Percentiles rank a stretch among this genome's conserved stretches.
phyloP scores from a whole-genome alignment of 2,888 invertebrate genomes.

The Apoda limacodes region DNA sequence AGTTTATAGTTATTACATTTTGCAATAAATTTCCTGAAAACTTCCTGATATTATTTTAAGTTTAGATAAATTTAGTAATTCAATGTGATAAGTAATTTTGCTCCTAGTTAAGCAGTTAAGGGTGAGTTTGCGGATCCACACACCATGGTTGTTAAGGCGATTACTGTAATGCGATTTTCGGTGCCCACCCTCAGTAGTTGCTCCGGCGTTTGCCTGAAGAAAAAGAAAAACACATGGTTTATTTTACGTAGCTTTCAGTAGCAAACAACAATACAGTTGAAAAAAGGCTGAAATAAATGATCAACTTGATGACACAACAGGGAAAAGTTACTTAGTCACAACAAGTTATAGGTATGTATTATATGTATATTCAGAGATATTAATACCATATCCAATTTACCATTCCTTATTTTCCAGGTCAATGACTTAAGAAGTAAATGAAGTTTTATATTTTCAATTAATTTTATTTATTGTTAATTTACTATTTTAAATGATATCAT shows the following conservation, averaged over 20 bases:
- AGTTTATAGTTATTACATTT: no score
- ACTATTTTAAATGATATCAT: no score
- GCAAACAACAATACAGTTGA: constrained; percentile 2
- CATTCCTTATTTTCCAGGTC: no score
- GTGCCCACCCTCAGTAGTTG: constrained; percentile 73
- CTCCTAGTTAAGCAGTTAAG: constrained; percentile 14
- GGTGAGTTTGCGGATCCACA: constrained; percentile 48
- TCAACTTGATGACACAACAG: neutral
- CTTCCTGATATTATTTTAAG: no score
- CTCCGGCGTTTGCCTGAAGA: constrained; percentile 53
- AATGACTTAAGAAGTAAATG: no score
- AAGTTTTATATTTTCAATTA: no score
- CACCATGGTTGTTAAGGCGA: constrained; percentile 77
- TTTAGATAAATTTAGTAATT: no score
- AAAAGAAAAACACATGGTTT: constrained; percentile 24
- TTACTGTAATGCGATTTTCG: constrained; percentile 83
- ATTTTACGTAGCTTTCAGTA: neutral
- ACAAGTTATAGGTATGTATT: neutral
- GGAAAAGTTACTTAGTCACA: neutral
- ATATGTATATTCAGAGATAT: neutral
- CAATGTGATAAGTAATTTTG: no score
- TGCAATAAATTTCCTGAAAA: no score
- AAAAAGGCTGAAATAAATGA: no score
- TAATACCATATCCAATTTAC: no score
- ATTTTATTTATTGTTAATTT: no score